Percentiles rank a stretch among this genome's conserved stretches.
Evolutionary conservation across 1,140 invertebrate species (phyloP).

Genomic region (Augochlora pura): DNA sequence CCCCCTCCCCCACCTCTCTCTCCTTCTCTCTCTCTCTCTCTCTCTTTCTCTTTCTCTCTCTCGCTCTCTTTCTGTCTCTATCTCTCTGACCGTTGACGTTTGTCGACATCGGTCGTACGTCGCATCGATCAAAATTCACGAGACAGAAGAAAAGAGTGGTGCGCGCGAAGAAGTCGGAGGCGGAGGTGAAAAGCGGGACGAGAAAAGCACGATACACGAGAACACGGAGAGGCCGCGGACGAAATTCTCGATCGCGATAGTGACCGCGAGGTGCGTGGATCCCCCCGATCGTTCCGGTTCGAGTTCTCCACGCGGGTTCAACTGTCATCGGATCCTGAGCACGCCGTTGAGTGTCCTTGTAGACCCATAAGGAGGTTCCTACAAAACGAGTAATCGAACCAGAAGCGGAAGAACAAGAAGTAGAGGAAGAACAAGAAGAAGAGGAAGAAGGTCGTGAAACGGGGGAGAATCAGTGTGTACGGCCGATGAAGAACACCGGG

Average conservation of each 20-base stretch:
- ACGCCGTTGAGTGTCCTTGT: too few species aligned
- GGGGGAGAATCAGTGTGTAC: not conserved
- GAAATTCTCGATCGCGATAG: too few species aligned
- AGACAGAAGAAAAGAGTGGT: constrained; percentile 1
- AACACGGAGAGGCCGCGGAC: too few species aligned
- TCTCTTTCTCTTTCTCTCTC: constrained; percentile 13
- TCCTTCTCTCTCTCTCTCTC: constrained; percentile 7
- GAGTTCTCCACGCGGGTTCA: not conserved
- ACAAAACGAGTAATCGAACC: too few species aligned
- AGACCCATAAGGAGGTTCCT: too few species aligned
- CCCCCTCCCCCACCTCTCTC: not conserved
- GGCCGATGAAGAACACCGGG: constrained; percentile 61
- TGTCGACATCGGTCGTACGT: not conserved
- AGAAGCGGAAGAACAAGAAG: too few species aligned
- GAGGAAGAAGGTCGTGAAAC: too few species aligned
- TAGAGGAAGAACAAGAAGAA: too few species aligned
- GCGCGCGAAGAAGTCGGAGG: too few species aligned
- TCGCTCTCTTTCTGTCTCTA: not conserved
- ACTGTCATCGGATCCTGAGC: not conserved
- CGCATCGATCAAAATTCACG: constrained; percentile 8
- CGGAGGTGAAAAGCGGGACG: too few species aligned
- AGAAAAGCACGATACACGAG: too few species aligned
- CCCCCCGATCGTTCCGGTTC: not conserved
- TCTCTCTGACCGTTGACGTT: not conserved
- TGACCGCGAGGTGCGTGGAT: too few species aligned